A percentile compares a stretch with the other conserved stretches of the same genome.
Evolutionary conservation across 2,113 vertebrate species (phyloP).

Genomic region (Caranx ignobilis): DNA sequence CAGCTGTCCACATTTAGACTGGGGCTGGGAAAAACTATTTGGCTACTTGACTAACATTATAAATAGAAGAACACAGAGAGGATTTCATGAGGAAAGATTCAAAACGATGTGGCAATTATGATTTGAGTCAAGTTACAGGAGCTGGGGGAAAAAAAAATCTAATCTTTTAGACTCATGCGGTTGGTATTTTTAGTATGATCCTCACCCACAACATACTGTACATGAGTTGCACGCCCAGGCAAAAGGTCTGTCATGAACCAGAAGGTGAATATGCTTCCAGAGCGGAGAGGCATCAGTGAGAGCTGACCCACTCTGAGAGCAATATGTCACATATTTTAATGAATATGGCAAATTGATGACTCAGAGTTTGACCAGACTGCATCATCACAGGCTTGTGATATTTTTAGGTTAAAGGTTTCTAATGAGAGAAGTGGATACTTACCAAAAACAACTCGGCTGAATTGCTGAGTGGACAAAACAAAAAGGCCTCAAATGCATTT

Average conservation of each 20-base stretch:
- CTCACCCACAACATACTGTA: neutral
- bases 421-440: neutral
- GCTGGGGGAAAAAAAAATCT: slow-evolving; percentile 25
- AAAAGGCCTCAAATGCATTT: neutral
- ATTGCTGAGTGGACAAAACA: neutral
- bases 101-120: neutral
- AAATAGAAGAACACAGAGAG: neutral
- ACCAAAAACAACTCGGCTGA: neutral
- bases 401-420: neutral
- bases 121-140: slow-evolving; percentile 9
- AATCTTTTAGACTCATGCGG: slow-evolving; percentile 14
- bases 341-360: neutral
- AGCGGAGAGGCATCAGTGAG: slow-evolving; percentile 10
- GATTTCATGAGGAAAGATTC: slow-evolving; percentile 12
- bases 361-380: neutral
- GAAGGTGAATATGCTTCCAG: slow-evolving; percentile 17
- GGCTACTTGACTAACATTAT: neutral
- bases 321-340: slow-evolving; percentile 10
- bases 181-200: slow-evolving; percentile 14
- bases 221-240: slow-evolving; percentile 42
- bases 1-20: slow-evolving; percentile 1
- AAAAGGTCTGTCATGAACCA: slow-evolving; percentile 20
- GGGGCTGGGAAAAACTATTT: neutral
- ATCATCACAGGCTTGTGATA: neutral
- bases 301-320: slow-evolving; percentile 13